Conservation (phyloP, 2,797 vertebrate genomes). For the Oryzias sinensis region DNA sequence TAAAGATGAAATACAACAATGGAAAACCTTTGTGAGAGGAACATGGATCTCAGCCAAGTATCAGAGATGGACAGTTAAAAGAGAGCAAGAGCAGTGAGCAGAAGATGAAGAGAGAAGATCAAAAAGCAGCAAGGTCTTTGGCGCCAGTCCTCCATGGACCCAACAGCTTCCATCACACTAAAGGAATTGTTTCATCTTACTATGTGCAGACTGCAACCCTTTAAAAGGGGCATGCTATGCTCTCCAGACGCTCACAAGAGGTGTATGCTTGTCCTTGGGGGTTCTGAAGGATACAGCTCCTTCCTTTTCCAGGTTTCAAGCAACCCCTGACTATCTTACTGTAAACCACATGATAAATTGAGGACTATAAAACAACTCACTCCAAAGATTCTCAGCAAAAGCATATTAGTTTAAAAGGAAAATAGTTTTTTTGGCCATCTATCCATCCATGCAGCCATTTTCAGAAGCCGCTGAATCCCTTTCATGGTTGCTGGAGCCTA, state of each 20-base stretch:
- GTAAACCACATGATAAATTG: constrained; percentile 40
- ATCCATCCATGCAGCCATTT: no score
- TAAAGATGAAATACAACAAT: constrained; percentile 8
- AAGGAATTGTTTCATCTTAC: constrained; percentile 35
- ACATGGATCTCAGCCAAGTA: constrained; percentile 32
- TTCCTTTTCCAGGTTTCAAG: constrained; percentile 37
- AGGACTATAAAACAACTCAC: constrained; percentile 40
- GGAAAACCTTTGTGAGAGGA: constrained; percentile 11
- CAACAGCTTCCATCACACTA: constrained; percentile 17
- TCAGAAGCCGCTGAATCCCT: no score
- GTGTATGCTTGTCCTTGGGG: constrained; percentile 37
- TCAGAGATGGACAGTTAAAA: constrained; percentile 8
- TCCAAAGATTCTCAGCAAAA: constrained; percentile 21
- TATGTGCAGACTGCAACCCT: constrained; percentile 11
- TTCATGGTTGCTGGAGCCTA: no score
- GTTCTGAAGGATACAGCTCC: constrained; percentile 43
- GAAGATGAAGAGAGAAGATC: constrained; percentile 15
- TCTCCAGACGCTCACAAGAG: constrained; percentile 43
- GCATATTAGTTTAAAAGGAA: no score
- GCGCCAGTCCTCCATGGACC: constrained; percentile 10
- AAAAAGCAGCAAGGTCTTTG: constrained; percentile 43
- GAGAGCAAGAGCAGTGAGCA: constrained; percentile 22
- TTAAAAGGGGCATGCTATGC: constrained; percentile 37
- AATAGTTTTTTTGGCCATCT: no score
- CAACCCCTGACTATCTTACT: constrained; percentile 43